These are phyloP conservation scores for Lochmaea crataegi DNA, from an alignment of 2,888 invertebrate species.

Conservation along the genomic window DNA sequence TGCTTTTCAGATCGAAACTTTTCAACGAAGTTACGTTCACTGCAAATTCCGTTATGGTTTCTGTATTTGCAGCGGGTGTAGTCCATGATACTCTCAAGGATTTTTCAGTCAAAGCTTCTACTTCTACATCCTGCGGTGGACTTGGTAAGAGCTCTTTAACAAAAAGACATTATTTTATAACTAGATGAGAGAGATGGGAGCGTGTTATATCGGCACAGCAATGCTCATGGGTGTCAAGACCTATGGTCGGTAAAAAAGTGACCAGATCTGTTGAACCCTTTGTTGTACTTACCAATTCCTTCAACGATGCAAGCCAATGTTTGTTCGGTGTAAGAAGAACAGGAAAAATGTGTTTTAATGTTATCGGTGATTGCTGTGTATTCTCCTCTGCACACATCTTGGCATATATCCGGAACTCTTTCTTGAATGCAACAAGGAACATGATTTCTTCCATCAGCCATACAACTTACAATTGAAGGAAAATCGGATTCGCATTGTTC, in stretches of 20 bases:
- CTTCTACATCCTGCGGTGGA: conserved; percentile 77
- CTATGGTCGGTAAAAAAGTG: too few species aligned
- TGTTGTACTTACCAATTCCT: conserved; percentile 72
- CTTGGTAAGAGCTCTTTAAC: conserved; percentile 79
- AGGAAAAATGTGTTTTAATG: conserved; percentile 86
- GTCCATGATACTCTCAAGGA: conserved; percentile 80
- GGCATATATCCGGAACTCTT: conserved; percentile 85
- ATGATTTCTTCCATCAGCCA: conserved; percentile 87
- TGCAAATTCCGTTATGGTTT: conserved; percentile 74
- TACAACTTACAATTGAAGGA: conserved; percentile 81
- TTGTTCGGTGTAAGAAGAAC: conserved; percentile 84
- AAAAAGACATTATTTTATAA: background rate
- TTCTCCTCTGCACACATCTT: conserved; percentile 86
- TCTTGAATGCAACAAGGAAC: conserved; percentile 87
- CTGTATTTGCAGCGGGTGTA: conserved; percentile 73
- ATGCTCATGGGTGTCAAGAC: too few species aligned
- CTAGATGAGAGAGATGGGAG: too few species aligned
- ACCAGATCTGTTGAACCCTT: too few species aligned
- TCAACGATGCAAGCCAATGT: conserved; percentile 86
- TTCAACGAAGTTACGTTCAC: conserved; percentile 79
- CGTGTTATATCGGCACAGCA: too few species aligned
- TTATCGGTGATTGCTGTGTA: conserved; percentile 87
- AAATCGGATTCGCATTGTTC: conserved; percentile 85
- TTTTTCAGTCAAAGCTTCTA: conserved; percentile 78
- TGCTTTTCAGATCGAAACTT: conserved; percentile 74